Evolutionary conservation across 2,797 vertebrate species (phyloP), one percentile per base, ranked within the genome.

Genomic region (Lacerta agilis): DNA sequence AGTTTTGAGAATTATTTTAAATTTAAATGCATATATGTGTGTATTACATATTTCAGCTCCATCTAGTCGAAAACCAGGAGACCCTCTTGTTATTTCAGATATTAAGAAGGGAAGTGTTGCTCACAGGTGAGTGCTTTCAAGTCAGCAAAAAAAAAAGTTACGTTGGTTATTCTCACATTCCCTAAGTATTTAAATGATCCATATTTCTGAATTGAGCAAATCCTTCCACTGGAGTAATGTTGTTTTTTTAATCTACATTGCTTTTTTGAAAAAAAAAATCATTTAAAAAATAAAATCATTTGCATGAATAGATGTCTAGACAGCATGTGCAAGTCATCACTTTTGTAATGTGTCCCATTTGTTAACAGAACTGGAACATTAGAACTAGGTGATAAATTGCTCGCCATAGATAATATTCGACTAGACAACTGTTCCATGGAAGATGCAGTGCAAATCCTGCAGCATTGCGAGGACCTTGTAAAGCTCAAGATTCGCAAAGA

Each of bases 41-140:
- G 33, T 78, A 8, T 96, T 93, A 41, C 82, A 88, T 92, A 17
- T 96, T 95, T 71, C 96, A 99, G 99, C 99, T 95, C 99, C 99
- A 23, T 99, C 99, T 91, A 99, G 98, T 86, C 98, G 99, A 96
- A 99, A 99, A 92, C 97, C 98, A 33, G 98, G 98, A 5, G 99
- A 99, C 82, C 98, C 99, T 61, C 97, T 99, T 90, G 98, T 99
- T 96, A 99, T 99, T 96, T 99, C 99, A 18, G 99, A 99, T 97
- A 99, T 99, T 96, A 99, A 99, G 97, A 99, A 99, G 94, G 99
- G 99, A 94, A 99, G 99, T 55, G 98, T 99, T 36, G 99, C 99
- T 43, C 99, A 99, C 97, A 99, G 99, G 99, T 99, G 97, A 96
- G 96, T 80, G 29, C 3, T 87, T 88, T 79, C 29, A 18, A 89